A percentile compares a stretch with the other conserved stretches of the same genome.
These are phyloP conservation scores for Hypsibius dujardini DNA, from an alignment of 1,140 invertebrate genomes.

Conservation along the genomic window DNA sequence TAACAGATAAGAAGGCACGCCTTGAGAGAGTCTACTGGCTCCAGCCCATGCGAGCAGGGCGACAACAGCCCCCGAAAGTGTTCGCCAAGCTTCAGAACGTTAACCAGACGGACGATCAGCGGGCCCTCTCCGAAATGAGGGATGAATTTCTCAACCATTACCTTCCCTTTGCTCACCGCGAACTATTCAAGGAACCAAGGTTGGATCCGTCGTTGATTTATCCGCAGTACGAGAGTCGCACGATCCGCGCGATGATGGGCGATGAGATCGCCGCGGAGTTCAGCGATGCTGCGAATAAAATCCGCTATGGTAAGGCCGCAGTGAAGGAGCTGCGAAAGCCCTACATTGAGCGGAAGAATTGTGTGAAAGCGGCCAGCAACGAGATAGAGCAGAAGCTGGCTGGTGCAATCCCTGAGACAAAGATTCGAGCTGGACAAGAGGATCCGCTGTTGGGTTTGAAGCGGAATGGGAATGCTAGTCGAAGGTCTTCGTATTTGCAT, in stretches of 20 bases:
- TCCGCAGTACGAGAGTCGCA: not conserved
- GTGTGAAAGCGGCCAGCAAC: too few relatives aligned
- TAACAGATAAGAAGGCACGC: not conserved
- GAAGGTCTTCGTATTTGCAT: not conserved
- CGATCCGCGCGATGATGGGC: not conserved
- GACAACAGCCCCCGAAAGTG: not conserved
- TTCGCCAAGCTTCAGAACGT: not conserved
- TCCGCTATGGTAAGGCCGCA: not conserved
- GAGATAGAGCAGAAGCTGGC: not conserved
- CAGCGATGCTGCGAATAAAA: not conserved
- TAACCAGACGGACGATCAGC: not conserved
- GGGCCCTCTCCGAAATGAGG: not conserved
- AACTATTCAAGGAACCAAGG: not conserved
- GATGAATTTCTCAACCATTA: not conserved
- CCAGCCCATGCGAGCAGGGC: not conserved
- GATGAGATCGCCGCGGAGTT: not conserved
- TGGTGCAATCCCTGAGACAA: not conserved
- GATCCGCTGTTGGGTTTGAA: not conserved
- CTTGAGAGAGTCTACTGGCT: slow-evolving; percentile 4
- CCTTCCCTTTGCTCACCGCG: not conserved
- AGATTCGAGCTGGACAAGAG: not conserved
- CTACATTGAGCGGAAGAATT: not conserved
- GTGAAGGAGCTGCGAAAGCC: not conserved
- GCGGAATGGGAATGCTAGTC: not conserved
- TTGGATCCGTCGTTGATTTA: not conserved